Evolutionary conservation across 1,140 invertebrate genomes (phyloP).

Genomic region (Drosophila punjabiensis): DNA sequence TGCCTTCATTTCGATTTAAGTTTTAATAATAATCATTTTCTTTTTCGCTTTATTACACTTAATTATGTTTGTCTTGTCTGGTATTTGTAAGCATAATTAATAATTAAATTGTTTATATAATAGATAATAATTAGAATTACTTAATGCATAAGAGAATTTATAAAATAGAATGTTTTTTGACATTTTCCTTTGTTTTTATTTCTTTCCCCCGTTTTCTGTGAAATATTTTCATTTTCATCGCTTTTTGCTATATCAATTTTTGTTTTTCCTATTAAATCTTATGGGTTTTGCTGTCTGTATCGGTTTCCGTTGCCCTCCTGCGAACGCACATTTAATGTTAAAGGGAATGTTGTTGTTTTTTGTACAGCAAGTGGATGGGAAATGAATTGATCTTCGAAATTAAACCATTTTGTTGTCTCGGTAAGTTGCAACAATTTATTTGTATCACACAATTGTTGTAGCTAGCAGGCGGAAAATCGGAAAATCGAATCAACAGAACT

Average conservation of each 20-base stretch:
- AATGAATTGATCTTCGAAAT: conserved; percentile 49
- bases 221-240: conserved; percentile 35
- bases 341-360: conserved; percentile 23
- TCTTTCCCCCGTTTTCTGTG: conserved; percentile 14
- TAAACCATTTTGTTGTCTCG: conserved; percentile 41
- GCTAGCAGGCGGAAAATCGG: conserved; percentile 36
- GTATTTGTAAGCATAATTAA: conserved; percentile 79
- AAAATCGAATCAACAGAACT: conserved; percentile 26
- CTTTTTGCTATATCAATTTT: conserved; percentile 24
- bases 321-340: conserved; percentile 35
- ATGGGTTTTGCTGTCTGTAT: neutral
- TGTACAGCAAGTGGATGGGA: conserved; percentile 56
- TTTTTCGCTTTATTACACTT: conserved; percentile 73
- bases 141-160: conserved; percentile 82
- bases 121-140: conserved; percentile 83
- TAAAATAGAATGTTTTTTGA: conserved; percentile 74
- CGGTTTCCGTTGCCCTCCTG: neutral
- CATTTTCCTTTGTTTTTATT: conserved; percentile 40
- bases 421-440: conserved; percentile 73
- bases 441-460: conserved; percentile 80
- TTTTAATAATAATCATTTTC: conserved; percentile 61
- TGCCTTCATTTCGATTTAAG: conserved; percentile 48
- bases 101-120: conserved; percentile 84
- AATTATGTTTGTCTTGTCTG: conserved; percentile 58
- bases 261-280: conserved; percentile 28